These are phyloP conservation scores for Tetragonisca angustula DNA, from an alignment of 2,888 invertebrate genomes.

Conservation along the genomic window DNA sequence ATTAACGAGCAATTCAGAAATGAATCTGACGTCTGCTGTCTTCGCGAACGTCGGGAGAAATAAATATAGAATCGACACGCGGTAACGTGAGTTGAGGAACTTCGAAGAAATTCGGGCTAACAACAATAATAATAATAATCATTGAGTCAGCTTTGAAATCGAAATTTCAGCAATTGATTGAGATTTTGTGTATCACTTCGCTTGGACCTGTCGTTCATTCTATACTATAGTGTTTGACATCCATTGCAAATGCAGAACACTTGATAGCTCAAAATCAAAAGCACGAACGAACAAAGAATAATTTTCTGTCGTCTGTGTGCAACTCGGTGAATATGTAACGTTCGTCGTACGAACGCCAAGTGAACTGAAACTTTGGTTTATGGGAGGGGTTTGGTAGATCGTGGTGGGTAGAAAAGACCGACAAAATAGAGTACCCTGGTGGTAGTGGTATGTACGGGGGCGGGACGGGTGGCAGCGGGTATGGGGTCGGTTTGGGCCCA, in stretches of 20 bases:
- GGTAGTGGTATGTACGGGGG: conserved; percentile 81
- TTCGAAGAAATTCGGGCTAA: not conserved
- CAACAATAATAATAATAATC: not conserved
- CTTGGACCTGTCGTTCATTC: too few species aligned
- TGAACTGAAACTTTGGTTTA: not conserved
- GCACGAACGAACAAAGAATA: not conserved
- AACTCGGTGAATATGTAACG: conserved; percentile 26
- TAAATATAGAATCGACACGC: too few species aligned
- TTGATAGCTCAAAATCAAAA: not conserved
- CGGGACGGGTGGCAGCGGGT: conserved; percentile 79
- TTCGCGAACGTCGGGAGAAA: not conserved
- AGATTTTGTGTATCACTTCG: too few species aligned
- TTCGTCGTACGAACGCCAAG: not conserved
- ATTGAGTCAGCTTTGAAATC: not conserved
- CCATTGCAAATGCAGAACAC: too few species aligned
- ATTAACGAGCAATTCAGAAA: not conserved
- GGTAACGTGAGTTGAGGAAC: not conserved
- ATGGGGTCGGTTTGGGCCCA: conserved; percentile 79
- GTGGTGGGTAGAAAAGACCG: conserved; percentile 47
- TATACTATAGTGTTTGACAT: too few species aligned
- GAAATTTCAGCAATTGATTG: not conserved
- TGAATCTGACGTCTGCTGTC: not conserved
- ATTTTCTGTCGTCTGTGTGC: not conserved
- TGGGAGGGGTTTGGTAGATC: conserved; percentile 5
- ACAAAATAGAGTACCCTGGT: conserved; percentile 82